Evolutionary conservation across 1,140 invertebrate genomes (phyloP).

Genomic region (Neodiprion lecontei): DNA sequence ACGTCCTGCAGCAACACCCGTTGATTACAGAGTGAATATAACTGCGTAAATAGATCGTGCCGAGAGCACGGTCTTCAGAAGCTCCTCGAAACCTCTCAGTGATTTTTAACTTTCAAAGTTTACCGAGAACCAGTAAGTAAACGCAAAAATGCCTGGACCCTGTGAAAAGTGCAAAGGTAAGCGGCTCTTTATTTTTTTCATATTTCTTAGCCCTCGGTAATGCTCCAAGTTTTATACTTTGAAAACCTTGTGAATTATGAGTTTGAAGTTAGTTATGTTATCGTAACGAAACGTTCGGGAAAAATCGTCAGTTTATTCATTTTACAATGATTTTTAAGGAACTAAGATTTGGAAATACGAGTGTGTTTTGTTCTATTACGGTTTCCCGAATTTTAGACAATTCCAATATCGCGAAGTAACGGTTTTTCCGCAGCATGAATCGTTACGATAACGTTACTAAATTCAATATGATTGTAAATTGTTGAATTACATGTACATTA

Average conservation of each 20-base stretch:
- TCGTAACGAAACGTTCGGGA: not conserved
- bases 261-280: not conserved
- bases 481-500: not conserved
- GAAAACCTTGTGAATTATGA: not conserved
- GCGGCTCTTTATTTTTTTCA: slow-evolving; percentile 22
- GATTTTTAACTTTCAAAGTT: not conserved
- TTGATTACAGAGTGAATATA: not conserved
- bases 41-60: not conserved
- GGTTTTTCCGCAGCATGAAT: too few relatives aligned
- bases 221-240: not conserved
- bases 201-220: not conserved
- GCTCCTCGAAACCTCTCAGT: not conserved
- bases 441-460: too few relatives aligned
- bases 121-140: not conserved
- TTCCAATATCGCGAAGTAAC: too few relatives aligned
- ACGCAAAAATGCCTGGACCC: slow-evolving; percentile 50
- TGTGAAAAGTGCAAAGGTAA: slow-evolving; percentile 55
- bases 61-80: not conserved
- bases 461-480: not conserved
- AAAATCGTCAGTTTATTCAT: slow-evolving; percentile 13
- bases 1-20: not conserved
- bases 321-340: too few relatives aligned
- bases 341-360: not conserved
- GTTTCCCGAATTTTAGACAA: too few relatives aligned
- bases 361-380: too few relatives aligned